phyloP scores from a whole-genome alignment of 2,113 vertebrate genomes.

The Melanocharis versteri region DNA sequence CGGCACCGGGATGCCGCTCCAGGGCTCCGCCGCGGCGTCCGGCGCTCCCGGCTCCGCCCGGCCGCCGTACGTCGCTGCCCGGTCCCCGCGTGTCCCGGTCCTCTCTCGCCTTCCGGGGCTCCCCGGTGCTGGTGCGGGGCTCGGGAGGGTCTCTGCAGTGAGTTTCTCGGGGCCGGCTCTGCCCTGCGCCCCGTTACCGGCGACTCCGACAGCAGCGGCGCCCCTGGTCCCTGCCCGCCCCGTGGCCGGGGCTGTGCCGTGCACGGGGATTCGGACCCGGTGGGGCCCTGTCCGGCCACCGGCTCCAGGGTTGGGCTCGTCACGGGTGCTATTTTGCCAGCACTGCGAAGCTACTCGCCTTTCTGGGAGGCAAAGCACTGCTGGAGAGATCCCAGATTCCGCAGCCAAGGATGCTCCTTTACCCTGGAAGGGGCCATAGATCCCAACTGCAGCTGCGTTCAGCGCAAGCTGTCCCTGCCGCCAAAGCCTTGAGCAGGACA shows the following conservation, averaged over 20 bases:
- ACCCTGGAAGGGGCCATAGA: fast-evolving
- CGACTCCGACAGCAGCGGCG: not conserved
- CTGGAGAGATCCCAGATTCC: not conserved
- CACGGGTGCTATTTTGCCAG: not conserved
- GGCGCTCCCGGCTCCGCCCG: not conserved
- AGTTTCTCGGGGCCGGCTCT: not conserved
- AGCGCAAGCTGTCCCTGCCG: not conserved
- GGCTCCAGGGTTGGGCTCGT: not conserved
- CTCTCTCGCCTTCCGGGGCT: not conserved
- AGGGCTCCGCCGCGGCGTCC: not conserved
- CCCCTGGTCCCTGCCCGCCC: not conserved
- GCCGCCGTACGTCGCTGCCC: not conserved
- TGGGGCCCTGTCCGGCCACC: not conserved
- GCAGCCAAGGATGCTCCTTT: not conserved
- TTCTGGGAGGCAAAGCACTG: not conserved
- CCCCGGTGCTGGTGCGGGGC: not conserved
- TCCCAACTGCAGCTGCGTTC: not conserved
- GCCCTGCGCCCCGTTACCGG: not conserved
- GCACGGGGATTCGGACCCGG: not conserved
- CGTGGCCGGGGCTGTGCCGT: not conserved
- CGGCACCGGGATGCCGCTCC: not conserved
- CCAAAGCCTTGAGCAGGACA: not conserved
- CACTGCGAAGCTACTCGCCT: not conserved
- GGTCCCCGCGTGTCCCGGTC: not conserved
- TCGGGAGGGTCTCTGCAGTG: not conserved